Base-by-base conservation (phyloP, 2,113 vertebrate genomes). In the Galeopterus variegatus region DNA sequence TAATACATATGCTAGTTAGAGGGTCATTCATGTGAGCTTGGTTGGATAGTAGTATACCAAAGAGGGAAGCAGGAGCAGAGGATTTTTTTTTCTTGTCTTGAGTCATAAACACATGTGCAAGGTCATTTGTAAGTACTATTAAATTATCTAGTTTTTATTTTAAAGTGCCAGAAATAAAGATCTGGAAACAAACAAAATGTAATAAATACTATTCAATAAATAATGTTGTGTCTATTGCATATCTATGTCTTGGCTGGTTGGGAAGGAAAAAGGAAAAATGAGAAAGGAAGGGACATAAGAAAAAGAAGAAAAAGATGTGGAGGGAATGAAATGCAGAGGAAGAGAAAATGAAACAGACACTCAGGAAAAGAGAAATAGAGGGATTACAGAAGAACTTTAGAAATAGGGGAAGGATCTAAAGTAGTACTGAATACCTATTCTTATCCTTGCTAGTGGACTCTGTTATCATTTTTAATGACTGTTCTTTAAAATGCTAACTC, bases 381-480 rank as follows among this genome's bases (percentile, higher is more conserved):
- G 56, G 33, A 80, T 62, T 84, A 79, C n/a, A 81, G 56, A 92
- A 87, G 33, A 80, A 84, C 21, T 84, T 90, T 73, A 95, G 80
- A 95, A 67, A 18, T 48, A 64, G 28, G 48, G 10, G 50, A 75
- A 87, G 17, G 15, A 52, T 75, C 17, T 97, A 48, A 88, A 90
- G 26, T 54, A 81, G 81, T 90, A 60, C 41, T 72, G 45, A 94
- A 93, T 85, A 90, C 54, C 5, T 31, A 41, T 36, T 76, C 77
- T 82, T 79, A 28, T 95, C 33, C 84, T 86, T 80, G 54, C 89
- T 96, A 73, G 36, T 85, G 76, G 58, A 93, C 24, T 19, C 62
- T 72, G 7, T 95, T 91, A 82, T 23, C 70, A 92, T 58, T 90
- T 92, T 93, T 93, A 84, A 88, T 80, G 64, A n/a, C 58, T 64